Percentiles rank a stretch among this genome's conserved stretches.
Evolutionary conservation across 2,888 invertebrate genomes (phyloP).

Genomic region (Pelosia muscerda): DNA sequence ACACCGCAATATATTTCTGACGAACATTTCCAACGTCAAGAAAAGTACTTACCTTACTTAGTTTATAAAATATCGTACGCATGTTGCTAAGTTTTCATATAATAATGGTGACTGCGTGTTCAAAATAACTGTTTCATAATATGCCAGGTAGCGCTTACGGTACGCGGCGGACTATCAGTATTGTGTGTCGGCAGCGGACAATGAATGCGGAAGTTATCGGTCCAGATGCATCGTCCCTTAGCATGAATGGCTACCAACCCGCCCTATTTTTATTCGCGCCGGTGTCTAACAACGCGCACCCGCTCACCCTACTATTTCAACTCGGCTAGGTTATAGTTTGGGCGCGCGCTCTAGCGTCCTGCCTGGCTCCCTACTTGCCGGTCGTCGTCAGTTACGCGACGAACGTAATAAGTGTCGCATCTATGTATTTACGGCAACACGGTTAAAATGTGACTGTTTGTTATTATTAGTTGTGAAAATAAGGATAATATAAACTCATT

Average conservation of each 20-base stretch:
- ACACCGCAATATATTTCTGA: no score
- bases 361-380: conserved; percentile 63
- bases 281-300: conserved; percentile 59
- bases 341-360: conserved; percentile 75
- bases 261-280: conserved; percentile 67
- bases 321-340: conserved; percentile 81
- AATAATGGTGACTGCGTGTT: conserved; percentile 34
- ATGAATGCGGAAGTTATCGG: conserved; percentile 76
- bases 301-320: conserved; percentile 75
- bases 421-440: conserved; percentile 53
- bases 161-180: not conserved
- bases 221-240: conserved; percentile 64
- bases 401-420: conserved; percentile 74
- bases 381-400: conserved; percentile 73
- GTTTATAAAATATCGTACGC: not conserved
- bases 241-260: conserved; percentile 77
- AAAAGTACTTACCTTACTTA: not conserved
- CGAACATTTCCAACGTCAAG: not conserved
- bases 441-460: conserved; percentile 54
- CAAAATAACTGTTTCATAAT: conserved; percentile 47
- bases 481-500: conserved; percentile 19
- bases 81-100: conserved; percentile 21
- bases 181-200: conserved; percentile 39
- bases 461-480: conserved; percentile 33
- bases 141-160: conserved; percentile 53